Conservation (phyloP, 2,113 vertebrate species). For the Aegithalos caudatus region DNA sequence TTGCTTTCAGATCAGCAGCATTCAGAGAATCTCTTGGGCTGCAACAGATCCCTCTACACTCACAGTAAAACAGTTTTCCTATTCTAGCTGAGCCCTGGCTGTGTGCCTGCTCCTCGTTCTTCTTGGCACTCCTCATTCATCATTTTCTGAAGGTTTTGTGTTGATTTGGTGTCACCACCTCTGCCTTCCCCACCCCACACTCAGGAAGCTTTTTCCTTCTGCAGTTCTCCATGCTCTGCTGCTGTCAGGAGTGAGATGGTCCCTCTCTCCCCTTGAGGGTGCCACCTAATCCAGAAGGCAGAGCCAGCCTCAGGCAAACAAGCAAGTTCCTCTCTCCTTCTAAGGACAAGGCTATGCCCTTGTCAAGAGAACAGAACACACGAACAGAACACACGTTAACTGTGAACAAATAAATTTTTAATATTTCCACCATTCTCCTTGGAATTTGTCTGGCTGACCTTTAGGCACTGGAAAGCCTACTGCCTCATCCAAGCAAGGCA, state of each 20-base stretch:
- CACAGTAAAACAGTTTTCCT: neutral
- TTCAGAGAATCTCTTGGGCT: neutral
- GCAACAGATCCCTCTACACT: neutral
- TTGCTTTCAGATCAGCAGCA: neutral
- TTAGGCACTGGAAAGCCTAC: neutral
- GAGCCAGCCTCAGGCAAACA: neutral
- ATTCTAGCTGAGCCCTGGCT: neutral
- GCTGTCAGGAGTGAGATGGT: neutral
- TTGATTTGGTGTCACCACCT: neutral
- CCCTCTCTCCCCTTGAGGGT: neutral
- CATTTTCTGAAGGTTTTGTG: neutral
- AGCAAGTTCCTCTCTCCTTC: neutral
- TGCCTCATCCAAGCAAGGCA: neutral
- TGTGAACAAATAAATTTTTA: conserved; percentile 15
- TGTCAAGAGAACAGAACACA: neutral
- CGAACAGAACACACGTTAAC: neutral
- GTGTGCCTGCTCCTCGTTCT: fast-evolving
- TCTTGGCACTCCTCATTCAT: neutral
- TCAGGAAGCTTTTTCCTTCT: neutral
- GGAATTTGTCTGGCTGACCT: neutral
- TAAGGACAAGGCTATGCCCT: neutral
- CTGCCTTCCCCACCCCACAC: neutral
- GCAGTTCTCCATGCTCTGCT: neutral
- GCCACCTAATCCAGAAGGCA: neutral
- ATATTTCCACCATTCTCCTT: neutral